Conservation (phyloP, 2,113 vertebrate genomes). For the Cottus gobio region DNA sequence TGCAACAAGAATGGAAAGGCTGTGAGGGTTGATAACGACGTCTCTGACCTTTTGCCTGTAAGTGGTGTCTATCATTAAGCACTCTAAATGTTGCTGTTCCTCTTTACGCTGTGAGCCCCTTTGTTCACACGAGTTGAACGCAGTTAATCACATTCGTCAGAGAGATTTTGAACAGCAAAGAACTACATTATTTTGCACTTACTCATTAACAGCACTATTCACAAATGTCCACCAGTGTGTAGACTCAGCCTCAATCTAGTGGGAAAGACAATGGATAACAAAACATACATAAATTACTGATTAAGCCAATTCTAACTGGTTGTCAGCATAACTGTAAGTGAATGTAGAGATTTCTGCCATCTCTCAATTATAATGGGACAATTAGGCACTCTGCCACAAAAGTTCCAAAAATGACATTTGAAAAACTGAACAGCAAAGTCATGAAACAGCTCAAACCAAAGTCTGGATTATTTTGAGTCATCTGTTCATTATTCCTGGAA, state of each 20-base stretch:
- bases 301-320: not conserved
- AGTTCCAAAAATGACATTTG: too few species aligned
- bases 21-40: constrained; percentile 74
- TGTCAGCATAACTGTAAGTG: not conserved
- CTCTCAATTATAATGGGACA: too few species aligned
- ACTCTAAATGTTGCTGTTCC: not conserved
- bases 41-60: constrained; percentile 94
- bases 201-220: not conserved
- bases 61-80: constrained; percentile 63
- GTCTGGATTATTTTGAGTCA: too few species aligned
- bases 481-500: too few species aligned
- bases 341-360: too few species aligned
- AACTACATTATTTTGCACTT: not conserved
- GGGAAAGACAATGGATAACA: not conserved
- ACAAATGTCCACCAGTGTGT: not conserved
- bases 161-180: constrained; percentile 2
- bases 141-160: not conserved
- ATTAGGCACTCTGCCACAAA: too few species aligned
- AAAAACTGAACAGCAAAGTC: too few species aligned
- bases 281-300: not conserved
- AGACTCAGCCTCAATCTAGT: not conserved
- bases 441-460: too few species aligned
- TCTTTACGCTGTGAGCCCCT: not conserved
- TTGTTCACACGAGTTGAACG: not conserved
- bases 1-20: constrained; percentile 72